phyloP scores from a whole-genome alignment of 2,797 vertebrate genomes.

The Dermochelys coriacea region DNA sequence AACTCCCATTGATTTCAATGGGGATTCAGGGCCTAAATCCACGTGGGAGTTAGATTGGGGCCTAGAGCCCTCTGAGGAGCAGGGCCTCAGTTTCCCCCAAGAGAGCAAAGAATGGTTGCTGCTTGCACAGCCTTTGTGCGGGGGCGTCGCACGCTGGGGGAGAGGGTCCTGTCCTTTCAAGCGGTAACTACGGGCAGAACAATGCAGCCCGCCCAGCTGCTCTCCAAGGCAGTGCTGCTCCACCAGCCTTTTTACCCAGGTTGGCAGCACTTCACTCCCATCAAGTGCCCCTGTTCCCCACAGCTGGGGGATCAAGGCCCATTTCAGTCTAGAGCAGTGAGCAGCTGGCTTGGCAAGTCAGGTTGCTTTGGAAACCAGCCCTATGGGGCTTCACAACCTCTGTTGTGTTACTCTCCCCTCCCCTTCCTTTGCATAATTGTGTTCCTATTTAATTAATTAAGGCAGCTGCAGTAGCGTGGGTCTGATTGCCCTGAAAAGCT shows the following conservation, averaged over 20 bases:
- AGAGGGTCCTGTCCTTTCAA: too few relatives aligned
- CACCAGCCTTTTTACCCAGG: neutral
- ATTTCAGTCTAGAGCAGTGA: neutral
- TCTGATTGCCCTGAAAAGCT: neutral
- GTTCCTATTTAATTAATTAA: neutral
- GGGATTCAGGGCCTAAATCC: neutral
- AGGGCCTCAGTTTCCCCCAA: neutral
- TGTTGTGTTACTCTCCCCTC: neutral
- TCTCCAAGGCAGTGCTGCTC: neutral
- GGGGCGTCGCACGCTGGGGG: too few relatives aligned
- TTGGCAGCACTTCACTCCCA: neutral
- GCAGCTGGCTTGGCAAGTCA: neutral
- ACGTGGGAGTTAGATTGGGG: neutral
- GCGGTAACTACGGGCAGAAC: neutral
- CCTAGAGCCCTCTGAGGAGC: neutral
- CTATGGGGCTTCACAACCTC: neutral
- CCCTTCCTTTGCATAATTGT: neutral
- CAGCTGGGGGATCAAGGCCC: neutral
- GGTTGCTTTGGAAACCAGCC: neutral
- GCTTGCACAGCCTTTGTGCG: neutral
- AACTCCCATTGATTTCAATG: neutral
- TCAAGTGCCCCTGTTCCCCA: neutral
- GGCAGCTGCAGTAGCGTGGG: neutral
- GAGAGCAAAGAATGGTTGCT: neutral
- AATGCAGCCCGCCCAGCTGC: neutral